A percentile compares a stretch with the other conserved stretches of the same genome.
Conservation (phyloP, 2,113 vertebrate species). For the Cynopterus brachyotis region DNA sequence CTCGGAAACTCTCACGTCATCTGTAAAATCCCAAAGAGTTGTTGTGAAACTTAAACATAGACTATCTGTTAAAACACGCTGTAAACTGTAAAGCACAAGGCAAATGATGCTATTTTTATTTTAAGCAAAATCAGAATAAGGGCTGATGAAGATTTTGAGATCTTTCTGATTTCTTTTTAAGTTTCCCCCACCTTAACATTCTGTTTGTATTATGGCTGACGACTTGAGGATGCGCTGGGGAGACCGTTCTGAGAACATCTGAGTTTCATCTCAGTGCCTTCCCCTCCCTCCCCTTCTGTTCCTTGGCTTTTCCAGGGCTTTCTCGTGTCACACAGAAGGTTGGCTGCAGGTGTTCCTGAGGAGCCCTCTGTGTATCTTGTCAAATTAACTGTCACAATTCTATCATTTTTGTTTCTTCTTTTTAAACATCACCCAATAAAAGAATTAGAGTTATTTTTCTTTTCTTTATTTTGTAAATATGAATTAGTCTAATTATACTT, state of each 20-base stretch:
- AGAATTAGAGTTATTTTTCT: not conserved
- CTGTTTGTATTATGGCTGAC: constrained; percentile 33
- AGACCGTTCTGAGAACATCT: not conserved
- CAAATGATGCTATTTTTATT: constrained; percentile 51
- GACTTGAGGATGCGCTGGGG: not conserved
- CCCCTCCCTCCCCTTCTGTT: not conserved
- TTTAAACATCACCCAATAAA: not conserved
- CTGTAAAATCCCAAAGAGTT: not conserved
- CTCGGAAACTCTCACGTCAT: not conserved
- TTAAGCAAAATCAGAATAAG: constrained; percentile 57
- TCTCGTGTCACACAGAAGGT: not conserved
- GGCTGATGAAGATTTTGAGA: constrained; percentile 1
- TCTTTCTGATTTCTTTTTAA: not conserved
- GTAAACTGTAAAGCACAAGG: constrained; percentile 62
- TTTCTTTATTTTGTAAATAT: not conserved
- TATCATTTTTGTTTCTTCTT: not conserved
- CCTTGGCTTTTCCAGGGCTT: accelerated
- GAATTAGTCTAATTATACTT: not conserved
- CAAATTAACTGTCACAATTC: not conserved
- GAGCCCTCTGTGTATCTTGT: not conserved
- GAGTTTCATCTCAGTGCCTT: not conserved
- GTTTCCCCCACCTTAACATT: not conserved
- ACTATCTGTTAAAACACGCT: constrained; percentile 40
- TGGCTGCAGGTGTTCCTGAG: not conserved
- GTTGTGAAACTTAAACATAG: not conserved